Evolutionary conservation across 2,113 vertebrate genomes (phyloP).

Genomic region (Otis tarda): DNA sequence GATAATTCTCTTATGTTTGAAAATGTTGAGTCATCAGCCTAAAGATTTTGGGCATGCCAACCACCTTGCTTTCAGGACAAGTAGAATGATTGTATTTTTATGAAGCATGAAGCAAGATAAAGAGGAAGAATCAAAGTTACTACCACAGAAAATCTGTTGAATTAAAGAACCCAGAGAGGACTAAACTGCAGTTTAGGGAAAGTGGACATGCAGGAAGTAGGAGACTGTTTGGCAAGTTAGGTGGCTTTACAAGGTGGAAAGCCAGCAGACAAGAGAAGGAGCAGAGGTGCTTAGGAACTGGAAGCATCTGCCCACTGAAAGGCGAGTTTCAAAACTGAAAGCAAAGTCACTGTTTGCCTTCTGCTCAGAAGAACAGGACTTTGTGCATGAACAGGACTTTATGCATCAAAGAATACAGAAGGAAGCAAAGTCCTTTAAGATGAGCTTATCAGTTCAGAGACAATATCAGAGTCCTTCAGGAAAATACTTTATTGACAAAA

Average conservation of each 20-base stretch:
- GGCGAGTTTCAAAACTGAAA: not conserved
- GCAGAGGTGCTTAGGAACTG: not conserved
- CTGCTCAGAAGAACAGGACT: not conserved
- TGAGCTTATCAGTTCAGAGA: not conserved
- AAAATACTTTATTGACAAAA: not conserved
- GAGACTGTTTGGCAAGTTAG: not conserved
- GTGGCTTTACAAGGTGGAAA: not conserved
- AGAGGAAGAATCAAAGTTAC: not conserved
- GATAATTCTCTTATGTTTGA: not conserved
- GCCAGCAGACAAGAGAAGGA: not conserved
- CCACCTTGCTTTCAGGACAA: not conserved
- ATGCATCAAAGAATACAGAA: not conserved
- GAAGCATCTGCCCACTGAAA: not conserved
- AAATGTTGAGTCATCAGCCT: not conserved
- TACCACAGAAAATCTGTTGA: not conserved
- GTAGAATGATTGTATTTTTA: not conserved
- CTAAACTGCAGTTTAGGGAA: not conserved
- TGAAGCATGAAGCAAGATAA: not conserved
- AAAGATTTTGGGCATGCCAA: not conserved
- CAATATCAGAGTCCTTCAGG: not conserved
- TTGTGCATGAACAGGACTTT: not conserved
- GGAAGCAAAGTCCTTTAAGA: not conserved
- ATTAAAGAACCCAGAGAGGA: not conserved
- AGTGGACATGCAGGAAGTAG: not conserved
- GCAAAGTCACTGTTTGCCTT: not conserved